Percentiles rank a stretch among this genome's conserved stretches.
Conservation (phyloP, 2,888 invertebrate species). For the Leptinotarsa rubiginosa region DNA sequence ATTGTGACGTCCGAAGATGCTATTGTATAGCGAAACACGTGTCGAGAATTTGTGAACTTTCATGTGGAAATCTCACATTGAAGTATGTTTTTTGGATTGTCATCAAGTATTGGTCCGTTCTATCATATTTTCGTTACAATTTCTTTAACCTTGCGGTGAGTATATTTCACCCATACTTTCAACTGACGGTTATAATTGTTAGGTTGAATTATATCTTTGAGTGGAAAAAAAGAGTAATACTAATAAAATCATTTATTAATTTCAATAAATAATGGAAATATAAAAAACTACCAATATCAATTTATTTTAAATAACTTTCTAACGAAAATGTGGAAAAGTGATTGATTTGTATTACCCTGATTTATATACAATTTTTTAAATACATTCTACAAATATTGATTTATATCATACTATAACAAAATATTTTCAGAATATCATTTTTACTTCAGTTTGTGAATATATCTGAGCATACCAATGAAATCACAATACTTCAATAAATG, state of each 20-base stretch:
- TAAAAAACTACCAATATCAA: background rate
- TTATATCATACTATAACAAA: background rate
- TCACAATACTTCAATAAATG: background rate
- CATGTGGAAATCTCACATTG: no score
- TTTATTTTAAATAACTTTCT: background rate
- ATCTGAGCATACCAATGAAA: no score
- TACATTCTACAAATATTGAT: background rate
- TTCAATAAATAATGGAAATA: constrained; percentile 15
- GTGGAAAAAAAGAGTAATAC: background rate
- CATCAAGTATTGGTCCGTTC: no score
- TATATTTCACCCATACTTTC: no score
- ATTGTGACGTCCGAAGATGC: no score
- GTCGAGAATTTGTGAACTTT: no score
- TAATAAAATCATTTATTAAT: constrained; percentile 8
- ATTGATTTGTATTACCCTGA: constrained; percentile 17
- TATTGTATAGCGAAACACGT: no score
- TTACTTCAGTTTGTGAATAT: background rate
- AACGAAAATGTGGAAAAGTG: constrained; percentile 1
- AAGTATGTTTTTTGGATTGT: no score
- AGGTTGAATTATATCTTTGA: background rate
- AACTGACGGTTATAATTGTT: no score
- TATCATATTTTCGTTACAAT: no score
- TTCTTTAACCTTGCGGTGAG: no score
- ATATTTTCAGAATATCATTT: background rate
- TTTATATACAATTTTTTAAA: constrained; percentile 6